Evolutionary conservation across 2,113 vertebrate genomes (phyloP), one percentile per base, ranked within the genome.

Genomic region (Hydropotes inermis): DNA sequence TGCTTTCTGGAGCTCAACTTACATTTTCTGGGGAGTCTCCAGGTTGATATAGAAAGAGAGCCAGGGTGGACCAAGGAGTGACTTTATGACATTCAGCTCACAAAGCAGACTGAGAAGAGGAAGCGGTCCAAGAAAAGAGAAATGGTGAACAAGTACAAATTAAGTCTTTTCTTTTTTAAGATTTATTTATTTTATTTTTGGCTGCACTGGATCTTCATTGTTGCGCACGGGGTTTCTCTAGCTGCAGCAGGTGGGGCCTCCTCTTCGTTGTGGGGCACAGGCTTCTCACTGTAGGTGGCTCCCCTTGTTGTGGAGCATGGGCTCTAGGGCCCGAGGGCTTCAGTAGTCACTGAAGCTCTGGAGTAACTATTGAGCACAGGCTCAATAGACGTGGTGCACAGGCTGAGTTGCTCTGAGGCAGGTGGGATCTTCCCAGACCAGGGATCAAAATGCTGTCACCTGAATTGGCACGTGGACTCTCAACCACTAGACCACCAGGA

Each of bases 371-470:
- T 50, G 47, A 43, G 39, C 39, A 15, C 39, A 14, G 70, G 39
- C 70, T 76, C 70, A 27, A 2, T 13, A 27, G 70, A 14, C 27
- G 70, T 43, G 70, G 36, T 0, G 0, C 36, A 27, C 39, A 43
- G 36, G 12, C 12, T 43, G 1, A 14, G 70, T 1, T 27, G 23
- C 39, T 76, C 39, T 43, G 36, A 43, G 39, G 70, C 36, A 76
- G 36, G 3, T 25, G 70, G 70, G 70, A 76, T 27, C 70, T 76
- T 76, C 36, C 36, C 23, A 39, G 36, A 15, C 23, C 70, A 76
- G 70, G 70, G 36, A 13, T 76, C 70, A 2, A 43, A 76, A 39
- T 3, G 23, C 13, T 14, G 23, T 27, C 39, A 39, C 12, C 23
- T 0, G 12, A 39, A 27, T 2, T 74, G 70, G 36, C 6, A 14